phyloP scores from a whole-genome alignment of 2,113 vertebrate genomes.

The Carassius gibelio region DNA sequence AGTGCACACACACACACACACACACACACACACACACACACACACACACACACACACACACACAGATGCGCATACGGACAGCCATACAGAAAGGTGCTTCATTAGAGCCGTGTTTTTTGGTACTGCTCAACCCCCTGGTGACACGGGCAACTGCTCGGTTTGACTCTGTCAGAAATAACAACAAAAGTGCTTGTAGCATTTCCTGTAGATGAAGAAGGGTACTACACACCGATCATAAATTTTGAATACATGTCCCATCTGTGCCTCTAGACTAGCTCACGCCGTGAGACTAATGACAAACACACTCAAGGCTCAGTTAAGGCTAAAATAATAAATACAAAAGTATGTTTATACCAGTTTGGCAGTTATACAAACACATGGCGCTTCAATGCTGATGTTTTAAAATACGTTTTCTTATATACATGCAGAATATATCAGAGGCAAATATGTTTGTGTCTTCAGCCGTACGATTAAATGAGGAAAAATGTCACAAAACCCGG shows the following conservation, averaged over 20 bases:
- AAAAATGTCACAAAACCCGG: background rate
- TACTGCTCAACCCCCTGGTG: slow-evolving; percentile 59
- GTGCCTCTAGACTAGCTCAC: slow-evolving; percentile 53
- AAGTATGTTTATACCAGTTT: slow-evolving; percentile 9
- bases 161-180: slow-evolving; percentile 60
- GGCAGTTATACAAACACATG: background rate
- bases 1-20: slow-evolving; percentile 55
- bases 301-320: slow-evolving; percentile 41
- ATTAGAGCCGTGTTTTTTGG: slow-evolving; percentile 61
- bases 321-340: slow-evolving; percentile 36
- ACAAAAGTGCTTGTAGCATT: slow-evolving; percentile 62
- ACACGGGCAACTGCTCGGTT: slow-evolving; percentile 57
- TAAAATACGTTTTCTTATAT: no score
- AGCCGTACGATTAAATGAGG: background rate
- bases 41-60: slow-evolving; percentile 58
- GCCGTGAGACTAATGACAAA: slow-evolving; percentile 57
- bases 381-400: background rate
- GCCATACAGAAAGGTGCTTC: slow-evolving; percentile 58
- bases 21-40: slow-evolving; percentile 57
- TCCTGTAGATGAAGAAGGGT: slow-evolving; percentile 60
- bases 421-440: slow-evolving; percentile 6
- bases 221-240: slow-evolving; percentile 60
- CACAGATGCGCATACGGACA: slow-evolving; percentile 40
- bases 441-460: background rate
- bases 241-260: slow-evolving; percentile 62